phyloP scores from a whole-genome alignment of 2,113 vertebrate species.

The Percopsis transmontana region DNA sequence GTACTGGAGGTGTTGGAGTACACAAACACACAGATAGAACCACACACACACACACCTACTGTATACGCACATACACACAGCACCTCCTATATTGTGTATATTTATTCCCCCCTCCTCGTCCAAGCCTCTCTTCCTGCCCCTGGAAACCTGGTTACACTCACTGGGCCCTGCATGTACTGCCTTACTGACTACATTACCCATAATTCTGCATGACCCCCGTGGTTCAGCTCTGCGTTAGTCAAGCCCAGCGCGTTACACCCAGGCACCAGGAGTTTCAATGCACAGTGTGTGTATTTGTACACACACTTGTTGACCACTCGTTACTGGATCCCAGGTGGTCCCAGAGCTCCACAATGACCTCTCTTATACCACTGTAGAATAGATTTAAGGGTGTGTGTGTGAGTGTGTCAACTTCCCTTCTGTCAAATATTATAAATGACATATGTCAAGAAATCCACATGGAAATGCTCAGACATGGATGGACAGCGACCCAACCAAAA shows the following conservation, averaged over 20 bases:
- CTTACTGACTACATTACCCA: slow-evolving; percentile 44
- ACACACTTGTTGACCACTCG: slow-evolving; percentile 20
- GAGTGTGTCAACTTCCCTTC: neutral
- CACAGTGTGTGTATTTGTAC: no score
- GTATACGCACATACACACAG: slow-evolving; percentile 1
- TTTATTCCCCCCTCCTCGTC: slow-evolving; percentile 49
- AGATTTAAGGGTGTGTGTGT: slow-evolving; percentile 2
- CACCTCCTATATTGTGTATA: slow-evolving; percentile 72
- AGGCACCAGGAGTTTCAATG: no score
- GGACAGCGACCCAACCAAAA: no score
- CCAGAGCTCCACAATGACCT: neutral
- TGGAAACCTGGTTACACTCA: slow-evolving; percentile 31
- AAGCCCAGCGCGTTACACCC: slow-evolving; percentile 6
- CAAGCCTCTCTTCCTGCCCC: neutral
- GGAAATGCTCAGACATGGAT: neutral
- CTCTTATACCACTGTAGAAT: slow-evolving; percentile 2
- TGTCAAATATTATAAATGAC: no score
- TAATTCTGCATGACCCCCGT: slow-evolving; percentile 68
- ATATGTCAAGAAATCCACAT: neutral
- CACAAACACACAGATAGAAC: slow-evolving; percentile 22
- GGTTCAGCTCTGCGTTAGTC: slow-evolving; percentile 41
- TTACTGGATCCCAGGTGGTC: neutral
- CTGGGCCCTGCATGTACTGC: slow-evolving; percentile 66
- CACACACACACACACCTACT: slow-evolving; percentile 18
- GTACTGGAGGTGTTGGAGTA: slow-evolving; percentile 54